These are phyloP conservation scores for Lipotes vexillifer DNA, from an alignment of 2,113 vertebrate species.

Conservation along the genomic window DNA sequence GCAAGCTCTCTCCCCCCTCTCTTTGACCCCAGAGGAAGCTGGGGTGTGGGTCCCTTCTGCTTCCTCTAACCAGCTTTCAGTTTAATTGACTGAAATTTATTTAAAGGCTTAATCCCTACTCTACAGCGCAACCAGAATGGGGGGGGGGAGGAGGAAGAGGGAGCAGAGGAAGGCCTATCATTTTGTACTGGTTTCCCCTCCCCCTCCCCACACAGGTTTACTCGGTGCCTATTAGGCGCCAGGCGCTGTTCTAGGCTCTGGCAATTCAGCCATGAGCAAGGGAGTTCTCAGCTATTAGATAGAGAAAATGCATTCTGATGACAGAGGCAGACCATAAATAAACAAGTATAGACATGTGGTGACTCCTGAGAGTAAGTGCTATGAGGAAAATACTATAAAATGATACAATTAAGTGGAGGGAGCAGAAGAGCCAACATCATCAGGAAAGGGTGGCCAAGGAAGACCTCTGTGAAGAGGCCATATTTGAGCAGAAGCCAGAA, in stretches of 20 bases:
- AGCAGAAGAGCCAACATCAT: no score
- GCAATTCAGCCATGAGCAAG: background rate
- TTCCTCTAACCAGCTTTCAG: no score
- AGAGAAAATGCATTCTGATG: background rate
- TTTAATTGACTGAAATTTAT: no score
- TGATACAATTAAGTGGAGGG: background rate
- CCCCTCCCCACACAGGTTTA: rapidly evolving
- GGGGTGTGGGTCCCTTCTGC: no score
- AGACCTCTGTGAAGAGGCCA: background rate
- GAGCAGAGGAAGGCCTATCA: rapidly evolving
- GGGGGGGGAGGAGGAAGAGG: background rate
- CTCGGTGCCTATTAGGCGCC: rapidly evolving
- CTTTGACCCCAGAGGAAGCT: no score
- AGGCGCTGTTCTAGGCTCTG: rapidly evolving
- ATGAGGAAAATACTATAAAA: background rate
- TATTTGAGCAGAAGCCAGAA: no score
- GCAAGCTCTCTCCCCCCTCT: no score
- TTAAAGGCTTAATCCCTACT: no score
- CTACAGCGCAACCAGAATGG: no score
- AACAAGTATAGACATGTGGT: rapidly evolving
- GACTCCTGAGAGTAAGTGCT: background rate
- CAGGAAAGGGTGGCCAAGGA: background rate
- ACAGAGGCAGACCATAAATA: background rate
- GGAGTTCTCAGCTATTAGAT: rapidly evolving
- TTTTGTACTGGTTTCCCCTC: background rate